Percentiles rank a stretch among this genome's conserved stretches.
phyloP scores from a whole-genome alignment of 2,888 invertebrate genomes.

The Temnothorax unifasciatus region DNA sequence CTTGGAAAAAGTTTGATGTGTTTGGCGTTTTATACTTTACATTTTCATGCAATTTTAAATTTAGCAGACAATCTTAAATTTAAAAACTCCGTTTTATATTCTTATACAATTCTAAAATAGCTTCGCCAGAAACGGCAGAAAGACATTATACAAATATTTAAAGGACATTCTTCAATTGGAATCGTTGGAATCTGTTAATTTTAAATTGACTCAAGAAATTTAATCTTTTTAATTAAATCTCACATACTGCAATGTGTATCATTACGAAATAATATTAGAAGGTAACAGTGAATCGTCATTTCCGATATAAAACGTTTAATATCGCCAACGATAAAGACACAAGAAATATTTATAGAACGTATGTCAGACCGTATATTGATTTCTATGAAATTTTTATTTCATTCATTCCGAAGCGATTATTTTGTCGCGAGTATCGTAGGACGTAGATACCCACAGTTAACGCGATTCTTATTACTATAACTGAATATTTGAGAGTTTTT shows the following conservation, averaged over 20 bases:
- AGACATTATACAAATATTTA: not conserved
- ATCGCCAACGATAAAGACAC: constrained; percentile 9
- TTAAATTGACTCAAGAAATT: not conserved
- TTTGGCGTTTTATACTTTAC: not conserved
- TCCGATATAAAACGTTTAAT: constrained; percentile 13
- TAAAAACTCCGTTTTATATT: constrained; percentile 44
- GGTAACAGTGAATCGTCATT: not conserved
- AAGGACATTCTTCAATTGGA: not conserved
- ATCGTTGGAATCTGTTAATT: not conserved
- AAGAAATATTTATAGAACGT: constrained; percentile 43
- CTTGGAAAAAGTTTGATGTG: not conserved
- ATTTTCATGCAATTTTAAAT: not conserved
- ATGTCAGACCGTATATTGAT: constrained; percentile 8
- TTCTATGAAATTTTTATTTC: constrained; percentile 36
- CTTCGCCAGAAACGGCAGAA: not conserved
- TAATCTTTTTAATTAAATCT: not conserved
- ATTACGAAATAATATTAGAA: constrained; percentile 1
- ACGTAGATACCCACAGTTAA: not conserved
- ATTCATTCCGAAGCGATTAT: constrained; percentile 22
- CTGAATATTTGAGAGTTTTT: not conserved
- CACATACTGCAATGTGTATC: not conserved
- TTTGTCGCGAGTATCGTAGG: not conserved
- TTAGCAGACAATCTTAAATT: constrained; percentile 35
- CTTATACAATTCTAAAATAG: constrained; percentile 46
- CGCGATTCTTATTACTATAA: not conserved